These are phyloP conservation scores for Willisornis vidua DNA, from an alignment of 2,113 vertebrate genomes.

Conservation along the genomic window DNA sequence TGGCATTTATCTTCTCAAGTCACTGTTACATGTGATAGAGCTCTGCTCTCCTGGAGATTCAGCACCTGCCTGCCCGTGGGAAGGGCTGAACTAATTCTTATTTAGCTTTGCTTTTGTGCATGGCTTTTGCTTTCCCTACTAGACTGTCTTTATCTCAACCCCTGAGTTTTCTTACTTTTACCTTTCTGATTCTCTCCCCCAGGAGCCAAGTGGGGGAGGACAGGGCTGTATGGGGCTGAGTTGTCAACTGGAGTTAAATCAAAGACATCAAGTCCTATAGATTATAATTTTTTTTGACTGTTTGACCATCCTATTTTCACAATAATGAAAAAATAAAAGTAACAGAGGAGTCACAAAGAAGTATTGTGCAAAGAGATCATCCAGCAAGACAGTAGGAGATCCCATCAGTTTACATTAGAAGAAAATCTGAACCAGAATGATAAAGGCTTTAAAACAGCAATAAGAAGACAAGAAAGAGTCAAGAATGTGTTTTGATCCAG, in stretches of 20 bases:
- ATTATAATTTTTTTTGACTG: not conserved
- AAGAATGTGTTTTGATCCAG: not conserved
- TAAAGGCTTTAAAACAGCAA: not conserved
- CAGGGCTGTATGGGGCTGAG: not conserved
- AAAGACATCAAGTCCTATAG: not conserved
- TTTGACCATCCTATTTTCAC: not conserved
- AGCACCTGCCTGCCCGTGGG: not conserved
- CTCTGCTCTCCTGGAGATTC: not conserved
- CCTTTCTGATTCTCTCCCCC: not conserved
- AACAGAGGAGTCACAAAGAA: not conserved
- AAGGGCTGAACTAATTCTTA: not conserved
- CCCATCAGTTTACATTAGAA: not conserved
- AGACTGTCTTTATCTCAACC: not conserved
- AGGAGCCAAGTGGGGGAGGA: too few relatives aligned
- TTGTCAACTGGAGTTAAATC: not conserved
- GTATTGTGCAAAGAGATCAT: not conserved
- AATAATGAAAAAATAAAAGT: not conserved
- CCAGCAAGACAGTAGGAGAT: not conserved
- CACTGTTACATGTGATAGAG: rapidly evolving
- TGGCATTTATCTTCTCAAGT: not conserved
- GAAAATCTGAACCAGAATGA: not conserved
- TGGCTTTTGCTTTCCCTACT: not conserved
- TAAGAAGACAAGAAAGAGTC: not conserved
- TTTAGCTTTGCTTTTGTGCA: not conserved
- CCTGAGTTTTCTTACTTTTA: not conserved